A percentile compares a stretch with the other conserved stretches of the same genome.
These are phyloP conservation scores for Scelioninae gen. 1 DNA, from an alignment of 2,888 invertebrate species.

Conservation along the genomic window DNA sequence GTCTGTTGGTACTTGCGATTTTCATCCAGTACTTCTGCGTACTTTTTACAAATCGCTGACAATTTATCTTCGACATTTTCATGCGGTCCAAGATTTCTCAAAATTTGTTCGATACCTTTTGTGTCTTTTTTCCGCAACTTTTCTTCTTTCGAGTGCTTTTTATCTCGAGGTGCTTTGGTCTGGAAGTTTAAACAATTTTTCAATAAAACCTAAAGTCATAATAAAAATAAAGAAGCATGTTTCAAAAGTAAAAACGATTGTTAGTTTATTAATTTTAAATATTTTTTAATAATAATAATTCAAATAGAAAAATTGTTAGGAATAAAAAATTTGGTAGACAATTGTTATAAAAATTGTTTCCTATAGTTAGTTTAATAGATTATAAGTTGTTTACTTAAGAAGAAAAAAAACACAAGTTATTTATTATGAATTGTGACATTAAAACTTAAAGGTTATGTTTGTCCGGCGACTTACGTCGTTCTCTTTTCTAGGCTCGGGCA, in stretches of 20 bases:
- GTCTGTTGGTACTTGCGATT: conserved; percentile 87
- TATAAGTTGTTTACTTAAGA: background rate
- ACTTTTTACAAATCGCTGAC: conserved; percentile 89
- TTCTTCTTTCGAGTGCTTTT: conserved; percentile 79
- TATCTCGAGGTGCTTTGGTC: conserved; percentile 59
- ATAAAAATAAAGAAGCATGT: too few species aligned
- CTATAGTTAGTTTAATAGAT: background rate
- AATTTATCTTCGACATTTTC: conserved; percentile 89
- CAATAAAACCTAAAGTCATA: too few species aligned
- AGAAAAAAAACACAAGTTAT: background rate
- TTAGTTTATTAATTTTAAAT: too few species aligned
- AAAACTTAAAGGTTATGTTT: conserved; percentile 48
- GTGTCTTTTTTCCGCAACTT: conserved; percentile 86
- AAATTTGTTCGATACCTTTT: conserved; percentile 88
- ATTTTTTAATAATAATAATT: too few species aligned
- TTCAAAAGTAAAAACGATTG: too few species aligned
- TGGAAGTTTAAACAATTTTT: conserved; percentile 15
- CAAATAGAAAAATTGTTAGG: too few species aligned
- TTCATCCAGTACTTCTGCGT: conserved; percentile 90
- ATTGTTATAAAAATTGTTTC: too few species aligned
- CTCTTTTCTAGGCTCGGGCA: conserved; percentile 72
- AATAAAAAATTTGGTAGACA: too few species aligned
- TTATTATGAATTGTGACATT: background rate
- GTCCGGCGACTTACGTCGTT: conserved; percentile 73
- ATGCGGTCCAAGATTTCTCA: conserved; percentile 86